A percentile compares a stretch with the other conserved stretches of the same genome.
Conservation (phyloP, 2,113 vertebrate genomes). For the Xiphophorus maculatus region DNA sequence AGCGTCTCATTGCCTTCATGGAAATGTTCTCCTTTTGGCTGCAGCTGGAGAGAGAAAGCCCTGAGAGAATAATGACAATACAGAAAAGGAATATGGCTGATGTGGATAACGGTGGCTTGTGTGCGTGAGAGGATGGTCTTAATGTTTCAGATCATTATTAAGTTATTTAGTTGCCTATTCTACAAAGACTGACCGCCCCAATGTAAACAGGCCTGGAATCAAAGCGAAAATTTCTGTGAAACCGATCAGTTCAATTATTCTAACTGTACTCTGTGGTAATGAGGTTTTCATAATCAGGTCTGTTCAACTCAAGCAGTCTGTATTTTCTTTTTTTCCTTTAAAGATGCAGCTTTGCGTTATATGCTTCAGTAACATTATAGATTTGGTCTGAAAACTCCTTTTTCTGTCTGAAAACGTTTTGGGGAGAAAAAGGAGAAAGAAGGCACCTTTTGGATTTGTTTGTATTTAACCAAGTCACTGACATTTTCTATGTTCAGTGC, state of each 20-base stretch:
- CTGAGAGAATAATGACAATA: slow-evolving; percentile 46
- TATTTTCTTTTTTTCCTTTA: not conserved
- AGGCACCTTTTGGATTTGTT: not conserved
- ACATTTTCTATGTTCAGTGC: not conserved
- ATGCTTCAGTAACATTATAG: not conserved
- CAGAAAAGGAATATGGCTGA: slow-evolving; percentile 23
- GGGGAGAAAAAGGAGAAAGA: too few relatives aligned
- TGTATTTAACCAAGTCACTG: not conserved
- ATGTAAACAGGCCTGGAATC: not conserved
- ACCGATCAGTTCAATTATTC: not conserved
- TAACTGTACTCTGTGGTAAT: not conserved
- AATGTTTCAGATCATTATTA: slow-evolving; percentile 47
- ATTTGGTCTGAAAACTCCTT: not conserved
- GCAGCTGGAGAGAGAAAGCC: slow-evolving; percentile 52
- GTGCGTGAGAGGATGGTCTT: slow-evolving; percentile 31
- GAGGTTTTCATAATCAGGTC: not conserved
- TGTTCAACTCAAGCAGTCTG: not conserved
- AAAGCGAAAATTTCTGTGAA: not conserved
- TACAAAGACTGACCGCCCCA: not conserved
- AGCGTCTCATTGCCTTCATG: slow-evolving; percentile 75
- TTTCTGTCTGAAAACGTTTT: too few relatives aligned
- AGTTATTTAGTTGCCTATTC: slow-evolving; percentile 27
- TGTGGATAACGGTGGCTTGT: slow-evolving; percentile 59
- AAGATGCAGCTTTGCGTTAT: not conserved
- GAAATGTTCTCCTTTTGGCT: slow-evolving; percentile 66